phyloP scores from a whole-genome alignment of 2,797 vertebrate species.

The Propithecus deckenii region DNA sequence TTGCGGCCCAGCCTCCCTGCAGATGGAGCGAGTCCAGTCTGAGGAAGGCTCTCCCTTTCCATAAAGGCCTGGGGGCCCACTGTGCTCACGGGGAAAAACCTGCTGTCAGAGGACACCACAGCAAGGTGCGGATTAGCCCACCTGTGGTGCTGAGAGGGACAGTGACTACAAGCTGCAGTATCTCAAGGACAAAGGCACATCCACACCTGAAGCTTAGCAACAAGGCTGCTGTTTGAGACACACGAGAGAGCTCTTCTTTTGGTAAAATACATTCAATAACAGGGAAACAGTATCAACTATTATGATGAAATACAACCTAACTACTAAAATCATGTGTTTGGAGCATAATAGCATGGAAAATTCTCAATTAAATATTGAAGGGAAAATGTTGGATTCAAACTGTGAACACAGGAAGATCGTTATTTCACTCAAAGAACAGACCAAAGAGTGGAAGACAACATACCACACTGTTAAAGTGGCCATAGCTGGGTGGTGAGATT shows the following conservation, averaged over 20 bases:
- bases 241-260: background rate
- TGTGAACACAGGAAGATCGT: background rate
- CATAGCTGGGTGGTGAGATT: fast-evolving
- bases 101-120: no score
- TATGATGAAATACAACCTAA: background rate
- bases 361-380: background rate
- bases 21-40: background rate
- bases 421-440: background rate
- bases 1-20: background rate
- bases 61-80: background rate
- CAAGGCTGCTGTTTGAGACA: background rate
- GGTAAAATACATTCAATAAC: background rate
- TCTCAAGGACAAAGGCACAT: background rate
- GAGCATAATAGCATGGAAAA: background rate
- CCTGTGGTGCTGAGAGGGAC: background rate
- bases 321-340: background rate
- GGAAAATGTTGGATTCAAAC: background rate
- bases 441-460: no score
- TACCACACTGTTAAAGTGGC: background rate
- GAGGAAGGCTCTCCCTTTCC: background rate
- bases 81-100: background rate
- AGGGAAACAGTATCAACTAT: background rate
- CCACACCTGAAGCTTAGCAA: background rate
- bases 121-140: fast-evolving
- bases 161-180: no score